phyloP scores from a whole-genome alignment of 1,140 invertebrate species.

The Ctenoplectra terminalis region DNA sequence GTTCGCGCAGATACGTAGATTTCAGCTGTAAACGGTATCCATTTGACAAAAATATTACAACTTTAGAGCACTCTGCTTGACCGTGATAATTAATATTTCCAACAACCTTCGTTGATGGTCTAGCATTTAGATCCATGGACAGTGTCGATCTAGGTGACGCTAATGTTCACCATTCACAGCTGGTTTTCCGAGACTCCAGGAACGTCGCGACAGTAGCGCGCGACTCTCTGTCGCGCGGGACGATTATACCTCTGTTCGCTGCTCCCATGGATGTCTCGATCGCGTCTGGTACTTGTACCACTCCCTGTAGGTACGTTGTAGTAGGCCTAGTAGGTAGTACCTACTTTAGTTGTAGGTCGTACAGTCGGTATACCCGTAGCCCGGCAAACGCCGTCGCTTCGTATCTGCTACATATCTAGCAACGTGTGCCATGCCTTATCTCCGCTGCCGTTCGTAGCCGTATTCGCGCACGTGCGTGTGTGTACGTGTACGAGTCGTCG shows the following conservation, averaged over 20 bases:
- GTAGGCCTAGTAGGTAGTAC: constrained; percentile 67
- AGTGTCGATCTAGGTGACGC: no score
- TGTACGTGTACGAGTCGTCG: neutral
- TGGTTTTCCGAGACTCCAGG: neutral
- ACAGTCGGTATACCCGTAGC: constrained; percentile 63
- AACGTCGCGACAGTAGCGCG: constrained; percentile 36
- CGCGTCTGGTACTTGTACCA: constrained; percentile 59
- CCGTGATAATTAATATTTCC: no score
- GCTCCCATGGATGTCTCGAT: constrained; percentile 64
- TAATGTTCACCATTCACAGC: neutral
- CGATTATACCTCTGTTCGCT: constrained; percentile 35
- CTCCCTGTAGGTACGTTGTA: constrained; percentile 58
- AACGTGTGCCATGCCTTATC: constrained; percentile 78
- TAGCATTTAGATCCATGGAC: no score
- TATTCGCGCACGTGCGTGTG: constrained; percentile 34
- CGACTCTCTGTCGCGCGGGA: constrained; percentile 25
- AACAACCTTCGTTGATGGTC: no score
- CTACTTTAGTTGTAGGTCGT: constrained; percentile 66
- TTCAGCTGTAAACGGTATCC: no score
- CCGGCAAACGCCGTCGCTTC: constrained; percentile 62
- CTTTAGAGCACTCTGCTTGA: no score
- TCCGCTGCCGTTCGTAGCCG: constrained; percentile 66
- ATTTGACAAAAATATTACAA: no score
- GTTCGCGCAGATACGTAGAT: no score
- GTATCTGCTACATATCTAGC: constrained; percentile 75